phyloP scores from a whole-genome alignment of 1,140 invertebrate species.

The Heliconius hermathena region DNA sequence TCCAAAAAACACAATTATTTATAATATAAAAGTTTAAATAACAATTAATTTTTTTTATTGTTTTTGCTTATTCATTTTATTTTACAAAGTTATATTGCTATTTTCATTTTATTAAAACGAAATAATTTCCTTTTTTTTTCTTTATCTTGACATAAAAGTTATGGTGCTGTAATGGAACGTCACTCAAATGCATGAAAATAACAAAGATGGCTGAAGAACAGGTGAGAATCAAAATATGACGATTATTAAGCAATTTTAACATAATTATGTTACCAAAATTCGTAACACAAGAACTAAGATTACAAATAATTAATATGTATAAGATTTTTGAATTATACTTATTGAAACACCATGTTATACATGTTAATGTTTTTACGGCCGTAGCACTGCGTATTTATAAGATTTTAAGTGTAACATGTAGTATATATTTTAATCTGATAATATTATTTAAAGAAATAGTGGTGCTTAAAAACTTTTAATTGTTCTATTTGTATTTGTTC shows the following conservation, averaged over 20 bases:
- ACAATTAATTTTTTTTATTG: too few relatives aligned
- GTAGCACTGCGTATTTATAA: slow-evolving; percentile 33
- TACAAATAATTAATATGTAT: neutral
- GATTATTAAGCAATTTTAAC: slow-evolving; percentile 61
- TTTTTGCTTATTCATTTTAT: too few relatives aligned
- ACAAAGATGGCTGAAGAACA: slow-evolving; percentile 81
- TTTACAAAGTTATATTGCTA: too few relatives aligned
- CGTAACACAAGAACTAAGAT: neutral
- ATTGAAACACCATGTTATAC: slow-evolving; percentile 2
- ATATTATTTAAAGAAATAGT: neutral
- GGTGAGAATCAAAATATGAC: slow-evolving; percentile 77
- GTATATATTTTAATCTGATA: slow-evolving; percentile 6
- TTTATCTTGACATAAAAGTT: neutral
- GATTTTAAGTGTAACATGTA: slow-evolving; percentile 19
- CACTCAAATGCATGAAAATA: slow-evolving; percentile 78
- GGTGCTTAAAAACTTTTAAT: neutral
- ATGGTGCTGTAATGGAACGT: slow-evolving; percentile 56
- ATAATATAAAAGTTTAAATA: too few relatives aligned
- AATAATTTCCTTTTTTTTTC: neutral
- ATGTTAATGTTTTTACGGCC: slow-evolving; percentile 25
- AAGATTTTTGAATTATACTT: neutral
- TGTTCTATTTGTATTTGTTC: slow-evolving; percentile 16
- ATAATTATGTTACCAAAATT: slow-evolving; percentile 48
- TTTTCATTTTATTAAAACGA: too few relatives aligned
- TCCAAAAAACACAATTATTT: too few relatives aligned